Evolutionary conservation across 2,797 vertebrate genomes (phyloP).

Genomic region (Arrhamphus sclerolepis): DNA sequence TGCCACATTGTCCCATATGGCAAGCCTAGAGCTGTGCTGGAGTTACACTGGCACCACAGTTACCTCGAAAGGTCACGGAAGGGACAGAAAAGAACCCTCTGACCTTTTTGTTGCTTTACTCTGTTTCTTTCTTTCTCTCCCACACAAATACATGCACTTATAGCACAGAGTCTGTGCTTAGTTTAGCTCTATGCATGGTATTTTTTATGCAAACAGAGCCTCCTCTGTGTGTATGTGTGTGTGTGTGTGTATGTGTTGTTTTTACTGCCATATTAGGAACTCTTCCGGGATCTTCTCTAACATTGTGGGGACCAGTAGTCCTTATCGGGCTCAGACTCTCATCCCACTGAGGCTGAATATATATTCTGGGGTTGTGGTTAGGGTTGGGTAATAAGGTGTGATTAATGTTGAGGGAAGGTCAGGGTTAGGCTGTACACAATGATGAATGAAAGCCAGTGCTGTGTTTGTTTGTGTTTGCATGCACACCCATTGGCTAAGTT

Average conservation of each 20-base stretch:
- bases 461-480: background rate
- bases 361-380: too few species aligned
- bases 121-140: constrained; percentile 9
- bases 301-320: too few species aligned
- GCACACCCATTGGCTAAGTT: constrained; percentile 38
- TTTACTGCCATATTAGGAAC: too few species aligned
- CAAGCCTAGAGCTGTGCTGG: constrained; percentile 58
- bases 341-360: too few species aligned
- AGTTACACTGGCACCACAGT: constrained; percentile 65
- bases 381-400: too few species aligned
- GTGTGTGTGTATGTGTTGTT: constrained; percentile 6
- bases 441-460: background rate
- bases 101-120: constrained; percentile 33
- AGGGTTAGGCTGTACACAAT: too few species aligned
- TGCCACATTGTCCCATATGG: constrained; percentile 62
- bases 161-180: background rate
- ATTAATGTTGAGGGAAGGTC: too few species aligned
- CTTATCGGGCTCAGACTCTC: too few species aligned
- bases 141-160: background rate
- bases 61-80: constrained; percentile 64
- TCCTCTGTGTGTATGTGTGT: constrained; percentile 50
- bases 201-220: constrained; percentile 63
- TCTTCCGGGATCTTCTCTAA: too few species aligned
- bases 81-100: constrained; percentile 56
- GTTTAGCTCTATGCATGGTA: constrained; percentile 27